Base-by-base conservation (phyloP, 2,797 vertebrate species). In the Momotus momota region DNA sequence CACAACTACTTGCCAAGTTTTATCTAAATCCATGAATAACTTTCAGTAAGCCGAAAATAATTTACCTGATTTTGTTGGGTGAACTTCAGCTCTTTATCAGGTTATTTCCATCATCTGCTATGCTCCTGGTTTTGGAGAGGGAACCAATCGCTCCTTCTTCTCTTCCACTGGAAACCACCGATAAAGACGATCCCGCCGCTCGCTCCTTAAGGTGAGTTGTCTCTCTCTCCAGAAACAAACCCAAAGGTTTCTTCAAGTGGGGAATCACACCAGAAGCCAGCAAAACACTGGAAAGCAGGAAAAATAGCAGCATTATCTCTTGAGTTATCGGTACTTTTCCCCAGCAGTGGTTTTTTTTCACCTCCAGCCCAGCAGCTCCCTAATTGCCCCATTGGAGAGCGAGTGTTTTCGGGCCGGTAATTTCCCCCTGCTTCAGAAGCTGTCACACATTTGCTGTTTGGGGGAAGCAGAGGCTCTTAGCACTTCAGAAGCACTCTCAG, bases 321-420 rank as follows among this genome's bases (percentile, higher is more conserved):
- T 8, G 29, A 41, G 29, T 3, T 3, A 33, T 8, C 52, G 40
- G 48, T n/a, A 6, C 7, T 54, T 90, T 66, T 29, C 51, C 81
- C 4, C 11, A 7, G n/a, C 23, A 17, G 1, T 35, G 0, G 9
- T 23, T 7, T 26, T 60, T 67, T 58, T 45, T 38, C 6, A 10
- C 15, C 27, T 79, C 19, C 45, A 57, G 90, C 40, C 41, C 87
- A 46, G 81, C 74, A 77, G 85, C 48, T 77, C 38, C 75, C 88
- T n/a, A 46, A 7, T 1, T 2, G 35, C 33, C 69, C 57, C 8
- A n/a, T 0, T 27, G 70, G n/a, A 71, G 31, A 14, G 19, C 0
- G 25, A 88, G 61, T 40, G 12, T 18, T 60, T 55, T 43, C 43
- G n/a, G 40, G 55, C 15, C 3, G 9, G 40, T 3, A 19, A 51